Conservation (phyloP, 2,797 vertebrate genomes). For the Hemitrygon akajei region DNA sequence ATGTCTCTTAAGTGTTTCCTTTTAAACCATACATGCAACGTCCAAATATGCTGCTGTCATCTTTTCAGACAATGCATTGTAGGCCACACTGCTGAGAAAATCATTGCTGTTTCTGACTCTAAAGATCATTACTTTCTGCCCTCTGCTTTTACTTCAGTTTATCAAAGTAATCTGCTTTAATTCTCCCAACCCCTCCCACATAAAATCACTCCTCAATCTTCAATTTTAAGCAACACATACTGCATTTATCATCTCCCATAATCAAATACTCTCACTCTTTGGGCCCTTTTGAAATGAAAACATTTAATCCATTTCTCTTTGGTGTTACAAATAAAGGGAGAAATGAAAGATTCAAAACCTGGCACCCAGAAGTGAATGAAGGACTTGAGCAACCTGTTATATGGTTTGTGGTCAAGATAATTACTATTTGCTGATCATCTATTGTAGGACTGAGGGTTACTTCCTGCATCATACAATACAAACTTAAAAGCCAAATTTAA, state of each 20-base stretch:
- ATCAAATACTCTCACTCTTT: not conserved
- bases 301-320: not conserved
- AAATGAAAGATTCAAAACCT: not conserved
- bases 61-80: not conserved
- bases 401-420: not conserved
- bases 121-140: too few relatives aligned
- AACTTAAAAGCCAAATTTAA: not conserved
- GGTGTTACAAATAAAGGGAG: not conserved
- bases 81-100: not conserved
- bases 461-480: not conserved
- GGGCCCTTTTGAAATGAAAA: not conserved
- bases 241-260: not conserved
- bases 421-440: not conserved
- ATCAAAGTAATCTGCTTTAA: not conserved
- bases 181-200: too few relatives aligned
- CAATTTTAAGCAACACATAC: not conserved
- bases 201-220: not conserved
- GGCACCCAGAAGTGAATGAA: not conserved
- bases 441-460: not conserved
- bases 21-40: not conserved
- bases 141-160: not conserved
- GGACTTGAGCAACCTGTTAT: not conserved
- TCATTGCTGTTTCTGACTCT: too few relatives aligned
- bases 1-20: not conserved
- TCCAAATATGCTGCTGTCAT: not conserved